Evolutionary conservation across 2,113 vertebrate genomes (phyloP).

Genomic region (Epinephelus lanceolatus): DNA sequence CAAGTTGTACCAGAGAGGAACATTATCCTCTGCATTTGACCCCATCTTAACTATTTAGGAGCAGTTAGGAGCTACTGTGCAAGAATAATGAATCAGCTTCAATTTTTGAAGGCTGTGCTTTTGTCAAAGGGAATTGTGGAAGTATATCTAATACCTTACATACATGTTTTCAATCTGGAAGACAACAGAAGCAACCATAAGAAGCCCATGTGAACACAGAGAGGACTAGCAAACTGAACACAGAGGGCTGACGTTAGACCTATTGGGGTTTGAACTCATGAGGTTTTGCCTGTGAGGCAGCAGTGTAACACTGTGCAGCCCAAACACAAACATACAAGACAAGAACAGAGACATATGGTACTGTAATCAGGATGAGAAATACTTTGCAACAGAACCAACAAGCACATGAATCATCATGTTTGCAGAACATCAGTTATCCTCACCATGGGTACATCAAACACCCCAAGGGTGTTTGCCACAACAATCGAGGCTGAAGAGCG

Average conservation of each 20-base stretch:
- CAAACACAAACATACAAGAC: not conserved
- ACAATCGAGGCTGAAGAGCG: conserved; percentile 67
- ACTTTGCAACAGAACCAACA: conserved; percentile 1
- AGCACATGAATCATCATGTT: conserved; percentile 5
- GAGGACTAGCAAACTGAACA: conserved; percentile 2
- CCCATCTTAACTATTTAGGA: not conserved
- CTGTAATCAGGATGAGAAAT: not conserved
- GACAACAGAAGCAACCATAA: not conserved
- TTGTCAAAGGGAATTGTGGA: not conserved
- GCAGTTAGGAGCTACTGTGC: not conserved
- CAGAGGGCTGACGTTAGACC: not conserved
- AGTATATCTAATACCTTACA: not conserved
- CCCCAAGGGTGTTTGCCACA: conserved; percentile 67
- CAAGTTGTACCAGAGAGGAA: not conserved
- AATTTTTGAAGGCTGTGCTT: not conserved
- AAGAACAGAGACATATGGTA: not conserved
- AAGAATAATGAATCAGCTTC: not conserved
- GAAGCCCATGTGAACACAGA: not conserved
- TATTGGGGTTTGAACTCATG: not conserved
- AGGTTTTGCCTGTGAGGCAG: not conserved
- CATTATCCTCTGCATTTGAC: not conserved
- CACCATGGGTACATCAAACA: conserved; percentile 79
- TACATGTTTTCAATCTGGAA: not conserved
- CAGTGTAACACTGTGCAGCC: not conserved
- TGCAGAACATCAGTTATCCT: conserved; percentile 11